These are phyloP conservation scores for Eclectus roratus DNA, from an alignment of 2,113 vertebrate genomes.

Conservation along the genomic window DNA sequence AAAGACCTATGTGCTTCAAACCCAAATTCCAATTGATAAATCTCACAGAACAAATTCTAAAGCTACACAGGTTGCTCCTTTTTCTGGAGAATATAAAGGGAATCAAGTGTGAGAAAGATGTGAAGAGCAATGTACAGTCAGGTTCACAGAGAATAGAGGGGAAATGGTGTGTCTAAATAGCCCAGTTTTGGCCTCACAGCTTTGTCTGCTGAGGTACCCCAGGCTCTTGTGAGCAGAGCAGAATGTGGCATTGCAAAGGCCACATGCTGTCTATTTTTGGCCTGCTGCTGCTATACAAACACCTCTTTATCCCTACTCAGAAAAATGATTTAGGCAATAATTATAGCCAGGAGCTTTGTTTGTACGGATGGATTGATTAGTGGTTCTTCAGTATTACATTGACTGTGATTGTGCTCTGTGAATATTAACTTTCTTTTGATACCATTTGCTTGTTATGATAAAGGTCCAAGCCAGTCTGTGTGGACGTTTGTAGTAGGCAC, in stretches of 20 bases:
- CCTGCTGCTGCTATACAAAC: slow-evolving; percentile 1
- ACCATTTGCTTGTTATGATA: neutral
- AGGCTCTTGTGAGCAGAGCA: neutral
- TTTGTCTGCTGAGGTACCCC: neutral
- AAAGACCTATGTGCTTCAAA: neutral
- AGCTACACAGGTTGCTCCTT: neutral
- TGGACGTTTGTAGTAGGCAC: neutral
- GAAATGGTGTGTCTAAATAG: neutral
- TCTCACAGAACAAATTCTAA: neutral
- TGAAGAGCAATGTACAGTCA: fast-evolving
- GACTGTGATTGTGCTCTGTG: neutral
- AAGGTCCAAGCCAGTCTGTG: neutral
- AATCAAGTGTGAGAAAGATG: neutral
- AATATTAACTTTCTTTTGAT: neutral
- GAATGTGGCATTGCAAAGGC: neutral
- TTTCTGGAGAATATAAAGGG: neutral
- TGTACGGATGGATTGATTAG: slow-evolving; percentile 18
- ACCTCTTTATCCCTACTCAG: slow-evolving; percentile 19
- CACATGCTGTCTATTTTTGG: slow-evolving; percentile 12
- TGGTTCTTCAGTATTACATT: neutral
- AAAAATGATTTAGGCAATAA: slow-evolving; percentile 7
- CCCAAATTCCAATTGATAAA: neutral
- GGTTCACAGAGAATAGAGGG: neutral
- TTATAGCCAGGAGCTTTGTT: slow-evolving; percentile 12
- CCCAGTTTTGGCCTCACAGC: neutral